phyloP scores from a whole-genome alignment of 2,113 vertebrate genomes.

The Embiotoca jacksoni region DNA sequence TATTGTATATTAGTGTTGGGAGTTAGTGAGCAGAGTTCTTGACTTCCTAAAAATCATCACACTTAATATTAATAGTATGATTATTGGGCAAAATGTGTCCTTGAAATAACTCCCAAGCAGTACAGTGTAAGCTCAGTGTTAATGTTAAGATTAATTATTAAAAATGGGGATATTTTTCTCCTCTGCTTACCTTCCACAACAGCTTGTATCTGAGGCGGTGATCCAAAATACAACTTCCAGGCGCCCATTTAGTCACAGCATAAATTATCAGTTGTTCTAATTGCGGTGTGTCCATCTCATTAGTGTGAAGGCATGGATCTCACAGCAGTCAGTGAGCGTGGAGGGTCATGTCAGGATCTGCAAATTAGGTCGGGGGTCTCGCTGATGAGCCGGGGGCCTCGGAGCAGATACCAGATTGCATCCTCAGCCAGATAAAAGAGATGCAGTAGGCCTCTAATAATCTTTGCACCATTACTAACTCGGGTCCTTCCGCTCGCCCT shows the following conservation, averaged over 20 bases:
- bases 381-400: constrained; percentile 63
- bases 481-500: constrained; percentile 4
- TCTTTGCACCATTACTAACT: constrained; percentile 44
- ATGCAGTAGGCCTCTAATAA: constrained; percentile 58
- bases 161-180: not conserved
- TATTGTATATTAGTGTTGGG: not conserved
- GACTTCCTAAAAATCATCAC: constrained; percentile 7
- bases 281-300: constrained; percentile 74
- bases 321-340: constrained; percentile 55
- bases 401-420: constrained; percentile 32
- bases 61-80: not conserved
- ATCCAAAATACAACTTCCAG: constrained; percentile 11
- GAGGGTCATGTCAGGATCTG: constrained; percentile 67
- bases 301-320: constrained; percentile 66
- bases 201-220: not conserved
- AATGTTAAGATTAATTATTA: not conserved
- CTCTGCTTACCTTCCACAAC: not conserved
- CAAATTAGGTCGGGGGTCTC: constrained; percentile 68
- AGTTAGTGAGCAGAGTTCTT: not conserved
- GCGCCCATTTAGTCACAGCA: constrained; percentile 52
- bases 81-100: not conserved
- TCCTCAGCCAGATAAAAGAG: constrained; percentile 63
- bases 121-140: not conserved
- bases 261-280: constrained; percentile 70
- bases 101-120: not conserved